Percentiles rank a stretch among this genome's conserved stretches.
Evolutionary conservation across 2,888 invertebrate genomes (phyloP).

Genomic region (Stomorhina lunata): DNA sequence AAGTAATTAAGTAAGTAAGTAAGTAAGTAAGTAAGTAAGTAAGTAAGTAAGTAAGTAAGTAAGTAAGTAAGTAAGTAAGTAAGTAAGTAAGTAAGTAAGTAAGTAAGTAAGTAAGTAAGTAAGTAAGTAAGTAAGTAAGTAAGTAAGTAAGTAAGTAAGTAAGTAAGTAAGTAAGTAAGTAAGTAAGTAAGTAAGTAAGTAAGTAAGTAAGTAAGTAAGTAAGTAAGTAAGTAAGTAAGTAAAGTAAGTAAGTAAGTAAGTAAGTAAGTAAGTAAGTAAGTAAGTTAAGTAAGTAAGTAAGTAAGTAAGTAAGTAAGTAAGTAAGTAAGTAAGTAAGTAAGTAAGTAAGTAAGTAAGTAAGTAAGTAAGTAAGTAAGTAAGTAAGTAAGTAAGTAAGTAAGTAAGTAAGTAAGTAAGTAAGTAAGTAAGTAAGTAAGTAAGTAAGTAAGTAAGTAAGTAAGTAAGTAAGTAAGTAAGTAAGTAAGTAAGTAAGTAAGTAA

Average conservation of each 20-base stretch:
- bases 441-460: background rate
- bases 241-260: background rate
- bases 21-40: background rate
- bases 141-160: background rate
- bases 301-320: slow-evolving; percentile 1
- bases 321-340: background rate
- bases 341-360: background rate
- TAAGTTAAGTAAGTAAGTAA: slow-evolving; percentile 10
- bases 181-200: background rate
- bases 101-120: background rate
- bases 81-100: background rate
- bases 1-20: background rate
- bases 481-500: background rate
- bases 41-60: background rate
- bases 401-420: background rate
- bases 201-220: background rate
- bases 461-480: background rate
- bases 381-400: background rate
- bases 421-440: background rate
- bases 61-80: background rate
- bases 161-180: background rate
- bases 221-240: background rate
- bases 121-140: background rate
- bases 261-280: background rate
- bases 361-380: background rate